Base-by-base conservation (phyloP, 2,797 vertebrate genomes). In the Percopsis omiscomaycus region DNA sequence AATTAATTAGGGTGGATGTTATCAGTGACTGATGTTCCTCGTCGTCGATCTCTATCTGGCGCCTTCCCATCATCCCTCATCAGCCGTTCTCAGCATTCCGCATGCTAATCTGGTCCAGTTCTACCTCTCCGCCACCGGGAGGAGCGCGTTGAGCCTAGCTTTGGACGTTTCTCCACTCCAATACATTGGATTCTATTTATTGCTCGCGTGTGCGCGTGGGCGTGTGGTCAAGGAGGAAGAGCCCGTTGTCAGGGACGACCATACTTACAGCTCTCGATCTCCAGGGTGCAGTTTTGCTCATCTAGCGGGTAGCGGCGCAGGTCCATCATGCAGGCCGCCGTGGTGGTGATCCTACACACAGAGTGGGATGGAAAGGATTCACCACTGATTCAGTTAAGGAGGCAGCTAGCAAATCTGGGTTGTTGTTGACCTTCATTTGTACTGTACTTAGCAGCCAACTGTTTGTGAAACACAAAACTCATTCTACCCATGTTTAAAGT, bases 241-340 rank as follows among this genome's bases (percentile, higher is more conserved):
- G 80, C 68, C 54, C 74, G 86, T 85, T 80, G 80, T 83, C 79
- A 82, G 78, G 81, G 82, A 81, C 79, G 8, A 75, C 9, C 12
- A 28, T 88, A 96, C 96, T 98, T 92, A 98, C 96, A 98, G 92
- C 96, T 98, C 86, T 98, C 96, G 68, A 98, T 98, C 93, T 98
- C 96, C 90, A 98, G 86, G 0, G 96, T 98, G 90, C 96, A 98
- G 91, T 98, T 98, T 76, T 98, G 96, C 83, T 98, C 96, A 69
- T 98, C 96, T 75, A 98, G 86, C 4, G 96, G 96, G 71, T 98
- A 98, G 70, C 96, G 91, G 70, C 96, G 90, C 66, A 98, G 92
- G 88, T 98, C 96, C 96, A 98, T 98, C 96, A 98, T 98, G 71
- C 96, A 98, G 73, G 96, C 96, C 78, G 96, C 96, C 6, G 96